phyloP scores from a whole-genome alignment of 2,113 vertebrate species.

The Triplophysa dalaica region DNA sequence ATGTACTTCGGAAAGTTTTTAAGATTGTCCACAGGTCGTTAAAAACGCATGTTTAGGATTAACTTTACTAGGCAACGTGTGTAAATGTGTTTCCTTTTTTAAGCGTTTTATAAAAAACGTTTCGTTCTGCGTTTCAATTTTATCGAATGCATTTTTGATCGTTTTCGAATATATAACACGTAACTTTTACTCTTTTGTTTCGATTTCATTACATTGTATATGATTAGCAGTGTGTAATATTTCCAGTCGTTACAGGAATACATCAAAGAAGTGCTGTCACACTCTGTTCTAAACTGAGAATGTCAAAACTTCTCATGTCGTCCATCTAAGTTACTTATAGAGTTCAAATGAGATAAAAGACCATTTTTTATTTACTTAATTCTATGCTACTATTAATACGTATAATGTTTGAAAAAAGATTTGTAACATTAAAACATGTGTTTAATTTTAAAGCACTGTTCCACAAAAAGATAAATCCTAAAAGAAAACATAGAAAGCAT shows the following conservation, averaged over 20 bases:
- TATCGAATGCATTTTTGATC: background rate
- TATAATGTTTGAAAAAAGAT: too few species aligned
- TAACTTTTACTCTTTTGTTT: background rate
- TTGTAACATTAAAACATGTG: background rate
- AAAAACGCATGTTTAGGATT: background rate
- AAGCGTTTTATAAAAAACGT: too few species aligned
- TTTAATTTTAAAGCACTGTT: slow-evolving; percentile 4
- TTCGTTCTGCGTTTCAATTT: background rate
- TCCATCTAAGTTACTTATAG: background rate
- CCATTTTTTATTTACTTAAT: too few species aligned
- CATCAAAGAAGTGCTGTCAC: background rate
- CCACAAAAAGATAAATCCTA: background rate
- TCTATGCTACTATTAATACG: too few species aligned
- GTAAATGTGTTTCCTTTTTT: background rate
- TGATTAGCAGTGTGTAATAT: background rate
- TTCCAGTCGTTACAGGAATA: slow-evolving; percentile 5
- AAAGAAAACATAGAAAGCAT: background rate
- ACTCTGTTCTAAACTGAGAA: background rate
- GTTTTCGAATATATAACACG: background rate
- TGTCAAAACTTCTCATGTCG: background rate
- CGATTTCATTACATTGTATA: background rate
- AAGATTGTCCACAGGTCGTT: background rate
- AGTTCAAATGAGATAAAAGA: background rate
- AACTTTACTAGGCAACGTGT: background rate
- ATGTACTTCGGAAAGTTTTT: background rate